phyloP scores from a whole-genome alignment of 2,888 invertebrate genomes.

The Spodoptera exigua region DNA sequence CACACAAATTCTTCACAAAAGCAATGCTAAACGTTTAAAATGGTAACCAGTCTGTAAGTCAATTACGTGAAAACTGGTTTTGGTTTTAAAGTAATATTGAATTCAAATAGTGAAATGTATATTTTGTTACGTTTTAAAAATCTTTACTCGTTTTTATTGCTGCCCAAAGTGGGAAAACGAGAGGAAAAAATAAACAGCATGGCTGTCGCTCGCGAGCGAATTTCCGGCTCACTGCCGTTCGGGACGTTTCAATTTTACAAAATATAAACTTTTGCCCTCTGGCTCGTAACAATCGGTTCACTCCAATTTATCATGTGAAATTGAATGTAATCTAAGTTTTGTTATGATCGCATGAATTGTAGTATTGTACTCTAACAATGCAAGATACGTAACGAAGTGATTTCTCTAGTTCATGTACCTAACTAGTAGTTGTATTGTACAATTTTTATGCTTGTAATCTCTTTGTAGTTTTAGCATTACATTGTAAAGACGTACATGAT shows the following conservation, averaged over 20 bases:
- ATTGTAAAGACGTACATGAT: no score
- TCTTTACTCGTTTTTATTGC: conserved; percentile 71
- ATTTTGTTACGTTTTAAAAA: conserved; percentile 64
- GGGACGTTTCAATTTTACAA: conserved; percentile 80
- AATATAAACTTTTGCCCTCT: conserved; percentile 73
- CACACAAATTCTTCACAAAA: no score
- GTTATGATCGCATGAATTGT: conserved; percentile 31
- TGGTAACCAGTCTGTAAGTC: background rate
- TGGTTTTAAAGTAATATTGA: conserved; percentile 26
- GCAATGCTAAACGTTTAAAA: conserved; percentile 3
- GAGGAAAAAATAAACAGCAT: conserved; percentile 74
- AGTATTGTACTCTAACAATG: conserved; percentile 14
- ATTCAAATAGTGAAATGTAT: conserved; percentile 50
- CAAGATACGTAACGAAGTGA: background rate
- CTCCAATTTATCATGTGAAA: conserved; percentile 63
- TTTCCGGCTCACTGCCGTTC: conserved; percentile 79
- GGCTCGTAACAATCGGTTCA: conserved; percentile 64
- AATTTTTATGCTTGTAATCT: no score
- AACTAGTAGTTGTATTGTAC: no score
- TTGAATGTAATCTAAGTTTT: conserved; percentile 58
- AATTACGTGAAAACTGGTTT: conserved; percentile 11
- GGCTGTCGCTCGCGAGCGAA: conserved; percentile 73
- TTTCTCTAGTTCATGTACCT: background rate
- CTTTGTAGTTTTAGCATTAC: no score
- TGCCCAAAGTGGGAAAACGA: conserved; percentile 72